These are phyloP conservation scores for Manis pentadactyla DNA, from an alignment of 2,797 vertebrate genomes.

Conservation along the genomic window DNA sequence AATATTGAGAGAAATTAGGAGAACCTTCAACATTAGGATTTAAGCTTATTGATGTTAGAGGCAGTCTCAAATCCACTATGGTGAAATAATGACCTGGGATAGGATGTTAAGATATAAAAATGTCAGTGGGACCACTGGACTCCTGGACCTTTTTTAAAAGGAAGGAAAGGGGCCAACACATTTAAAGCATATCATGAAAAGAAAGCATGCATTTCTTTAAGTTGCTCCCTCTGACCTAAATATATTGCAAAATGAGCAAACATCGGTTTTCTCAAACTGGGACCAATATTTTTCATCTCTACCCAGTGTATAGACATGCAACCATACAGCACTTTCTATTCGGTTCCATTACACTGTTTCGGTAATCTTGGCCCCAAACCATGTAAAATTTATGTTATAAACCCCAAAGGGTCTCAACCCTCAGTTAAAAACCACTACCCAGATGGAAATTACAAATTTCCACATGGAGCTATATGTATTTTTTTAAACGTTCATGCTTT, in stretches of 20 bases:
- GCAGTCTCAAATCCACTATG: neutral
- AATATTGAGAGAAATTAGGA: neutral
- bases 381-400: neutral
- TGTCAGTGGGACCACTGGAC: neutral
- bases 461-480: neutral
- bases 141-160: neutral
- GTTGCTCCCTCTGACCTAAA: neutral
- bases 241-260: neutral
- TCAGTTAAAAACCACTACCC: neutral
- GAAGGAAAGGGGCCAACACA: neutral
- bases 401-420: neutral
- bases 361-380: neutral
- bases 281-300: neutral
- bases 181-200: neutral
- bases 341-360: neutral
- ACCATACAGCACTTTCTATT: neutral
- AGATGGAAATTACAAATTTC: neutral
- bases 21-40: neutral
- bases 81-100: neutral
- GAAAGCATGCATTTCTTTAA: neutral
- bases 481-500: neutral
- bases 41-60: neutral
- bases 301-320: neutral
- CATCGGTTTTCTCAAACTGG: neutral
- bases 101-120: neutral